Conservation (phyloP, 2,797 vertebrate species). For the Rhinatrema bivittatum region DNA sequence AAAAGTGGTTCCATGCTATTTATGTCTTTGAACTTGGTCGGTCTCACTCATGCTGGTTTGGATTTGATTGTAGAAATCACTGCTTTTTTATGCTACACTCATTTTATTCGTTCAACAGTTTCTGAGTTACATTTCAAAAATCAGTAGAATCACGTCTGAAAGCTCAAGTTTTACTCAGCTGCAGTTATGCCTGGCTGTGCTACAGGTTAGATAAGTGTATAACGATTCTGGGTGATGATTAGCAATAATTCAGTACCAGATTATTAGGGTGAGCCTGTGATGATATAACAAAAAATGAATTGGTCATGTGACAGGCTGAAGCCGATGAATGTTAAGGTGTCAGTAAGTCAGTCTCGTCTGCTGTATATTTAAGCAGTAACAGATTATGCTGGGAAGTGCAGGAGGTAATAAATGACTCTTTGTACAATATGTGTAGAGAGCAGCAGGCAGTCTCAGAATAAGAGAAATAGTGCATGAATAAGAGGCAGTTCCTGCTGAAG, state of each 20-base stretch:
- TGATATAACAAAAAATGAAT: slow-evolving; percentile 1
- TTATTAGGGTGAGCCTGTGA: slow-evolving; percentile 1
- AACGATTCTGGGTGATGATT: slow-evolving; percentile 1
- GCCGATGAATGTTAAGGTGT: not conserved
- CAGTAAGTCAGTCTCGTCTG: not conserved
- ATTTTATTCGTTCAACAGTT: no score
- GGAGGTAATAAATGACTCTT: not conserved
- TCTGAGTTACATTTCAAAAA: no score
- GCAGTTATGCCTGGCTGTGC: slow-evolving; percentile 7
- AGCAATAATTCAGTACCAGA: slow-evolving; percentile 4
- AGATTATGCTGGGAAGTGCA: not conserved
- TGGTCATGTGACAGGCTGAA: not conserved
- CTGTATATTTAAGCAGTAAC: not conserved
- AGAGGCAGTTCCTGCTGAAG: no score
- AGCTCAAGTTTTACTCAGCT: no score
- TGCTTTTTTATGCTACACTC: no score
- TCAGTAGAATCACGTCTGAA: no score
- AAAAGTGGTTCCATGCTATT: no score
- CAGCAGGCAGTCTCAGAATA: no score
- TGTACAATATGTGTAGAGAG: not conserved
- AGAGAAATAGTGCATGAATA: no score
- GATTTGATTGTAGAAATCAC: no score
- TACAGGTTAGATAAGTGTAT: slow-evolving; percentile 11
- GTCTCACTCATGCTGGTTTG: no score
- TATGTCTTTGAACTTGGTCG: no score